phyloP scores from a whole-genome alignment of 2,888 invertebrate species.

The Stratiomys singularior region DNA sequence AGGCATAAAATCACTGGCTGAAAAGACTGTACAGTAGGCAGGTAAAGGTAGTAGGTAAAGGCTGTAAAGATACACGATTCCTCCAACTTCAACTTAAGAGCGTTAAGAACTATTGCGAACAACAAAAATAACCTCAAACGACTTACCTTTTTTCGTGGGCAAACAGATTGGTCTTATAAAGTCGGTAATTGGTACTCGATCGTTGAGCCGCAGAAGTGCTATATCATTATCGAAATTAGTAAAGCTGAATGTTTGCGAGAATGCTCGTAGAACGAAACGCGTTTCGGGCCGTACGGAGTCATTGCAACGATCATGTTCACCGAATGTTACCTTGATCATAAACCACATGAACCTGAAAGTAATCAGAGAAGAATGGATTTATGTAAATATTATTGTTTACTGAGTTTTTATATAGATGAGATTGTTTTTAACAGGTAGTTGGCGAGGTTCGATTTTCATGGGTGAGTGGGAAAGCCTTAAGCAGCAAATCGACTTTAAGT shows the following conservation, averaged over 20 bases:
- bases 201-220: conserved; percentile 82
- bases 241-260: conserved; percentile 83
- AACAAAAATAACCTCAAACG: background rate
- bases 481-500: too few relatives aligned
- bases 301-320: conserved; percentile 86
- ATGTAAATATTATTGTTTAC: background rate
- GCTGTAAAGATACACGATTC: too few relatives aligned
- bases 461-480: too few relatives aligned
- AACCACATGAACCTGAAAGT: conserved; percentile 88
- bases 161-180: conserved; percentile 85
- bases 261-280: conserved; percentile 80
- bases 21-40: too few relatives aligned
- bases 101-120: too few relatives aligned
- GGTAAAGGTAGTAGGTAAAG: too few relatives aligned
- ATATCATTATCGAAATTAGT: conserved; percentile 91
- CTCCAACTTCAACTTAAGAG: too few relatives aligned
- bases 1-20: too few relatives aligned
- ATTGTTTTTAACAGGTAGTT: background rate
- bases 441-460: too few relatives aligned
- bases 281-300: conserved; percentile 78
- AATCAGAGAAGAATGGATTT: conserved; percentile 45
- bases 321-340: conserved; percentile 89
- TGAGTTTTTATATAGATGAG: background rate
- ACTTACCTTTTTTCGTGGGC: conserved; percentile 72
- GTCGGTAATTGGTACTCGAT: conserved; percentile 81